Evolutionary conservation across 2,797 vertebrate genomes (phyloP).

Genomic region (Lindbergichthys nudifrons): DNA sequence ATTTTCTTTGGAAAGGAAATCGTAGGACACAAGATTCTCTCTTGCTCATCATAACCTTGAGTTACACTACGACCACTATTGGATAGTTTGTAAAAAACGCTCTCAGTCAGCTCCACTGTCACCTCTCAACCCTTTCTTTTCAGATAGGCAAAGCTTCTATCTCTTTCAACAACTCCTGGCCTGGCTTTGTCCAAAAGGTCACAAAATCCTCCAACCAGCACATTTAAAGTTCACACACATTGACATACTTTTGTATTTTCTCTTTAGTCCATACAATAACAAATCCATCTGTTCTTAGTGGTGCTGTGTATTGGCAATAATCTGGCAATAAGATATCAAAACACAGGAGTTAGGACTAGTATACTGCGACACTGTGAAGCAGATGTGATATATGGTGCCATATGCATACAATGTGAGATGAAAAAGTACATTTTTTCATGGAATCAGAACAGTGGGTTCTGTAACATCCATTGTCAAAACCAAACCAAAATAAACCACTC

Average conservation of each 20-base stretch:
- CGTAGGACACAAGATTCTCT: constrained; percentile 1
- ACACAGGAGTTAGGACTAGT: too few species aligned
- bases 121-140: constrained; percentile 2
- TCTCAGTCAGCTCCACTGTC: not conserved
- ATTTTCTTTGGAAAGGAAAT: not conserved
- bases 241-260: not conserved
- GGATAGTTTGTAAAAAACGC: not conserved
- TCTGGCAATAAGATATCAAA: too few species aligned
- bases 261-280: not conserved
- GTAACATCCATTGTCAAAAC: too few species aligned
- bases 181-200: not conserved
- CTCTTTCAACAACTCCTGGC: not conserved
- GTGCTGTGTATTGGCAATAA: not conserved
- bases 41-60: not conserved
- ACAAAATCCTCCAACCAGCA: not conserved
- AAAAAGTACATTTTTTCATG: too few species aligned
- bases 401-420: too few species aligned
- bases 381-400: too few species aligned
- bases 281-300: not conserved
- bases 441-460: too few species aligned
- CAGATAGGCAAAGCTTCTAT: not conserved
- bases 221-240: not conserved
- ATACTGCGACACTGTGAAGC: too few species aligned
- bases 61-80: not conserved
- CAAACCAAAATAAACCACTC: too few species aligned